A percentile compares a stretch with the other conserved stretches of the same genome.
phyloP scores from a whole-genome alignment of 2,888 invertebrate genomes.

The Lydus trimaculatus region DNA sequence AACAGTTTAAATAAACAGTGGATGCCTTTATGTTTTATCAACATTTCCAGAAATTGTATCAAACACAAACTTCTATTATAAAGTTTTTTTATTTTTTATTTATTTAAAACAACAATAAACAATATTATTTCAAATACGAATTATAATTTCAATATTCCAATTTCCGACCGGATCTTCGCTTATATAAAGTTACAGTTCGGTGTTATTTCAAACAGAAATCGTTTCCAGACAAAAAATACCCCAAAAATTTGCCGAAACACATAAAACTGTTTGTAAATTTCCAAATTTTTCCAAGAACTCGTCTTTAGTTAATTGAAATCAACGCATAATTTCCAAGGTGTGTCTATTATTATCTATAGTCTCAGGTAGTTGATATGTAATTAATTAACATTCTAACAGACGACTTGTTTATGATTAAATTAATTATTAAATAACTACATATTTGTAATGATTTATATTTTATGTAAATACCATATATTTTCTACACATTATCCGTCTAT shows the following conservation, averaged over 20 bases:
- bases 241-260: not conserved
- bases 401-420: conserved; percentile 2
- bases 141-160: no score
- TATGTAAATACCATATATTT: not conserved
- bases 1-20: not conserved
- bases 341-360: not conserved
- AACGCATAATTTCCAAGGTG: not conserved
- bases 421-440: not conserved
- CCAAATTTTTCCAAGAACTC: not conserved
- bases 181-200: no score
- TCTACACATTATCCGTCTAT: not conserved
- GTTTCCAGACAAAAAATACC: not conserved
- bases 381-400: not conserved
- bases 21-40: not conserved
- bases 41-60: not conserved
- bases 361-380: conserved; percentile 4
- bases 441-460: conserved; percentile 3
- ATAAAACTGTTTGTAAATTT: not conserved
- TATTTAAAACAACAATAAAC: not conserved
- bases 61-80: no score
- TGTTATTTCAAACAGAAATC: not conserved
- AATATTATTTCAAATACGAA: not conserved
- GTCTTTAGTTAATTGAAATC: not conserved
- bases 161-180: conserved; percentile 3
- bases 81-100: not conserved